These are phyloP conservation scores for Leucozona laternaria DNA, from an alignment of 2,888 invertebrate species.

Conservation along the genomic window DNA sequence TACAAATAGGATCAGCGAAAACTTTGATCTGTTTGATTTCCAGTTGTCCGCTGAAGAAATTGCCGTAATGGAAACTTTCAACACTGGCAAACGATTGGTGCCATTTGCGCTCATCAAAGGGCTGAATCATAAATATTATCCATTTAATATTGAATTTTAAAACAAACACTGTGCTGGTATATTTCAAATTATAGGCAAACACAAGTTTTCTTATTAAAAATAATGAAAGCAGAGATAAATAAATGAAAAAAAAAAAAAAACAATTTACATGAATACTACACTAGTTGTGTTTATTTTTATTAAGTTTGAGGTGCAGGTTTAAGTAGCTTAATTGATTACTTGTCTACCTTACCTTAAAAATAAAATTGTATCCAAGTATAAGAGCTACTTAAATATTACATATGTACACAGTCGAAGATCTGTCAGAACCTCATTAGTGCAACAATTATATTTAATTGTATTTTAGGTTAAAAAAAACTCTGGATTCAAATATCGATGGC, in stretches of 20 bases:
- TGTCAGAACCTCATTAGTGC: no score
- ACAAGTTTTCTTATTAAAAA: neutral
- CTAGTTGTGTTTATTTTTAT: neutral
- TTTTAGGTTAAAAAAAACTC: no score
- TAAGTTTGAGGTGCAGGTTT: neutral
- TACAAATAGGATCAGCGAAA: conserved; percentile 84
- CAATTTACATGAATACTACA: neutral
- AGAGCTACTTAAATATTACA: no score
- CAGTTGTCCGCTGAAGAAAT: conserved; percentile 84
- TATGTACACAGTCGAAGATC: no score
- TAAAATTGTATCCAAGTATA: no score
- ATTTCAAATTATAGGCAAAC: neutral
- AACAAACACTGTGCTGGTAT: neutral
- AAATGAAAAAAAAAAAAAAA: neutral
- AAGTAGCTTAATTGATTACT: no score
- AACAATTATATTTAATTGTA: no score
- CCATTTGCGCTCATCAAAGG: conserved; percentile 79
- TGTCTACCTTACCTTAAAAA: no score
- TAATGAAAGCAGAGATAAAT: neutral
- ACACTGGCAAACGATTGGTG: conserved; percentile 82
- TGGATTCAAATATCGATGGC: no score
- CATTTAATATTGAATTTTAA: conserved; percentile 82
- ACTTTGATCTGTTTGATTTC: conserved; percentile 86
- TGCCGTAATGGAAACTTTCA: conserved; percentile 84
- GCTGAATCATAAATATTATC: conserved; percentile 82